Base-by-base conservation (phyloP, 2,113 vertebrate species). In the Xyliphius kryptos region DNA sequence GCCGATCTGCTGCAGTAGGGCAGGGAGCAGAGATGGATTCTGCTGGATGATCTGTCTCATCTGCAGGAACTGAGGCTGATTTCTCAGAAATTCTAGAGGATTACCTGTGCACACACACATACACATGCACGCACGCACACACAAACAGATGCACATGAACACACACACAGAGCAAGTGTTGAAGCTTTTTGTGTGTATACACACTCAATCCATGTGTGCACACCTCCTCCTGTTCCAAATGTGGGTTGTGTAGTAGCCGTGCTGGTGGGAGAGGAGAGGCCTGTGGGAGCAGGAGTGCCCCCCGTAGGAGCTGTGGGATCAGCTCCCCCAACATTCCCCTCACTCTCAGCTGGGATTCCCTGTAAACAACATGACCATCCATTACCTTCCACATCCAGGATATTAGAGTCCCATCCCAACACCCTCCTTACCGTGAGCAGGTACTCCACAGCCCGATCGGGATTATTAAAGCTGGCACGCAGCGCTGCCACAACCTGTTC, bases 31-130 rank as follows among this genome's bases (percentile, higher is more conserved):
- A 56, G 92, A 88, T 14, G 94, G 92, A 68, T 97, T 98, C 85
- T 97, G 94, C 74, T 96, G 95, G 82, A 98, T 97, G 80, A 98
- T 90, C 82, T 96, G 93, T 75, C 94, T 87, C 95, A 97, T 98
- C 75, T 93, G 88, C 44, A 95, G 91, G 76, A 98, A 98, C 75
- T 97, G 95, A 57, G 95, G 93, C 77, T 95, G 95, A 80, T 91
- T 94, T 76, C 92, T 81, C 68, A 97, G 87, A 87, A 96, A 98
- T 79, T 89, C 91, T 80, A 97, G 83, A 3, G 94, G 95, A 78
- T 96, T 96, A 36, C 83, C 93, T 96, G 79, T 72, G 49, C 55
- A 8, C 46, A 60, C 15, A 66, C 5, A 60, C 5, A 54, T 41
- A 26, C 9, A 46, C 12, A 59, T 3, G 19, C 5, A 66, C 6